Percentiles rank a stretch among this genome's conserved stretches.
phyloP scores from a whole-genome alignment of 2,797 vertebrate genomes.

The Liparis tanakae region DNA sequence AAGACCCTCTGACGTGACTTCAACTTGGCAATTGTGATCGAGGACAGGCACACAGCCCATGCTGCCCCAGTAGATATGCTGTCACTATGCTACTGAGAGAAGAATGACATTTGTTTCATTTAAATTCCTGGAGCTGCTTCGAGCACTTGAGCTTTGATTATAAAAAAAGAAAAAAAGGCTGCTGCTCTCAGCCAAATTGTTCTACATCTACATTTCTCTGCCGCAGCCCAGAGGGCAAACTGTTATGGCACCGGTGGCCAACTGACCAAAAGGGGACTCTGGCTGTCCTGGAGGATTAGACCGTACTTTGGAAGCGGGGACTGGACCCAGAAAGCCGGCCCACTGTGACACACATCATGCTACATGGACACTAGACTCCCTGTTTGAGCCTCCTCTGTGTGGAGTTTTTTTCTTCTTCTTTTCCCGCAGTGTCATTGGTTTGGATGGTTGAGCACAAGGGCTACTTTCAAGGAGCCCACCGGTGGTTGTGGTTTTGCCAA shows the following conservation, averaged over 20 bases:
- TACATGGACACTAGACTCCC: constrained; percentile 77
- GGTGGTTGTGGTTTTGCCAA: constrained; percentile 75
- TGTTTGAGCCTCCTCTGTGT: constrained; percentile 73
- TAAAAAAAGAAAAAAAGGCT: constrained; percentile 32
- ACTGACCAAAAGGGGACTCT: constrained; percentile 60
- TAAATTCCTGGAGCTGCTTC: constrained; percentile 62
- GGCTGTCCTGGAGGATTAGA: constrained; percentile 63
- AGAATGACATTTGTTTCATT: constrained; percentile 69
- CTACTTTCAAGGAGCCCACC: constrained; percentile 79
- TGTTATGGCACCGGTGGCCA: constrained; percentile 56
- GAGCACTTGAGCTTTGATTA: constrained; percentile 50
- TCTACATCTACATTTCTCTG: constrained; percentile 48
- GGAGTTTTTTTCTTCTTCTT: constrained; percentile 50
- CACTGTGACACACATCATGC: constrained; percentile 62
- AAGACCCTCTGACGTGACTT: constrained; percentile 60
- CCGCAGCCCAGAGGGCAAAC: constrained; percentile 50
- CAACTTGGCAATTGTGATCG: constrained; percentile 41
- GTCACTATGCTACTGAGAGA: constrained; percentile 44
- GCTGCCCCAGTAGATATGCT: constrained; percentile 44
- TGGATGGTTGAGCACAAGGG: constrained; percentile 80
- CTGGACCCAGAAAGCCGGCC: constrained; percentile 53
- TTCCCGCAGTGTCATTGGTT: constrained; percentile 68
- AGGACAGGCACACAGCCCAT: constrained; percentile 43
- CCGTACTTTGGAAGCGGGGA: constrained; percentile 61
- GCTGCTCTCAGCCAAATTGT: constrained; percentile 55